phyloP scores from a whole-genome alignment of 2,113 vertebrate species.

The Lates calcarifer region DNA sequence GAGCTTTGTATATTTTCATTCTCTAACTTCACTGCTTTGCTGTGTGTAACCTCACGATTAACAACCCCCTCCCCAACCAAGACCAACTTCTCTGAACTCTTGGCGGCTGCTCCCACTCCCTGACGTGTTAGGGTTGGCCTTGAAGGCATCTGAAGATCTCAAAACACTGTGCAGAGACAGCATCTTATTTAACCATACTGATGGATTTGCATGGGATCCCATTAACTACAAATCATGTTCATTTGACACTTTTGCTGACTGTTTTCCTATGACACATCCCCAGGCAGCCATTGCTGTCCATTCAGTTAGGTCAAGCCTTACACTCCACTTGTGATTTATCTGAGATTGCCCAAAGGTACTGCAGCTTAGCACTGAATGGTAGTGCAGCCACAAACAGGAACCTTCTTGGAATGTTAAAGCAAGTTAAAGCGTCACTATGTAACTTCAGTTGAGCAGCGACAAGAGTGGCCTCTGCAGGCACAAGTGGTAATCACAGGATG shows the following conservation, averaged over 20 bases:
- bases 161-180: constrained; percentile 7
- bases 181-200: constrained; percentile 3
- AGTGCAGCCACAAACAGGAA: not conserved
- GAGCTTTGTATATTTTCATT: constrained; percentile 59
- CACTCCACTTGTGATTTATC: too few relatives aligned
- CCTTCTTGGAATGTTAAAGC: not conserved
- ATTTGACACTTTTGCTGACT: not conserved
- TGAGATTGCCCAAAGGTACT: too few relatives aligned
- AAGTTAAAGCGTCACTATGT: too few relatives aligned
- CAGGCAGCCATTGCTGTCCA: not conserved
- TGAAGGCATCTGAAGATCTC: constrained; percentile 24
- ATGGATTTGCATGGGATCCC: constrained; percentile 33
- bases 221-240: constrained; percentile 11
- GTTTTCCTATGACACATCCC: not conserved
- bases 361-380: not conserved
- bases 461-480: too few relatives aligned
- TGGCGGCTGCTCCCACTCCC: constrained; percentile 25
- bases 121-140: not conserved
- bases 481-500: too few relatives aligned
- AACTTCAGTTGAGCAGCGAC: too few relatives aligned
- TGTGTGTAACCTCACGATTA: constrained; percentile 69
- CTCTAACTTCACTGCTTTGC: constrained; percentile 72
- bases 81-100: constrained; percentile 16
- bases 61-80: not conserved
- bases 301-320: not conserved